These are phyloP conservation scores for Nannobrachium achirus DNA, from an alignment of 2,113 vertebrate genomes.

Conservation along the genomic window DNA sequence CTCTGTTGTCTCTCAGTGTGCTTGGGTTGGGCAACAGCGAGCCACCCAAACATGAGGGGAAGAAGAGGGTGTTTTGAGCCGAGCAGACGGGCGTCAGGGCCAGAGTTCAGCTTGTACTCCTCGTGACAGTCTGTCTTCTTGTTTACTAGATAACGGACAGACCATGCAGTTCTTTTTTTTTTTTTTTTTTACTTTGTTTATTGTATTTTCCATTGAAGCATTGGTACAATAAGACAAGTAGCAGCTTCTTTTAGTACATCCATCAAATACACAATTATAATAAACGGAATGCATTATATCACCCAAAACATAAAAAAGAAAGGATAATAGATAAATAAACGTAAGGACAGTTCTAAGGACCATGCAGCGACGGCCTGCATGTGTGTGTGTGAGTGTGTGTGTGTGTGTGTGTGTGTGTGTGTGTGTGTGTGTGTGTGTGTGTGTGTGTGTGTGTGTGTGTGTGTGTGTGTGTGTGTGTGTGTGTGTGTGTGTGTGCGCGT, in stretches of 20 bases:
- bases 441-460: not conserved
- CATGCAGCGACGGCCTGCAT: not conserved
- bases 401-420: constrained; percentile 6
- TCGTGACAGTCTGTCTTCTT: constrained; percentile 48
- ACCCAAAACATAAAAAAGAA: too few relatives aligned
- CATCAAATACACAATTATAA: too few relatives aligned
- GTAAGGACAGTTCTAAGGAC: too few relatives aligned
- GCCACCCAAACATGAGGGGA: constrained; percentile 62
- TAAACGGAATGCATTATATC: too few relatives aligned
- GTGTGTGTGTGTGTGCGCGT: not conserved
- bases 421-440: not conserved
- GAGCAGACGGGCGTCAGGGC: constrained; percentile 44
- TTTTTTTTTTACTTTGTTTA: too few relatives aligned
- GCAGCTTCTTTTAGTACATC: too few relatives aligned
- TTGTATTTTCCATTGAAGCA: too few relatives aligned
- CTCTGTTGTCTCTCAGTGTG: constrained; percentile 35
- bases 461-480: not conserved
- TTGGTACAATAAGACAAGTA: too few relatives aligned
- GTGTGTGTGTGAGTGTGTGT: not conserved
- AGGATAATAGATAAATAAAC: too few relatives aligned
- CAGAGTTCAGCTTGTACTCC: constrained; percentile 68
- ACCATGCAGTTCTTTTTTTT: too few relatives aligned
- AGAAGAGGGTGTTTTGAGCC: constrained; percentile 52
- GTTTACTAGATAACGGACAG: constrained; percentile 61
- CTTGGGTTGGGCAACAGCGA: constrained; percentile 55